Base-by-base conservation (phyloP, 2,113 vertebrate genomes). In the Podiceps cristatus region DNA sequence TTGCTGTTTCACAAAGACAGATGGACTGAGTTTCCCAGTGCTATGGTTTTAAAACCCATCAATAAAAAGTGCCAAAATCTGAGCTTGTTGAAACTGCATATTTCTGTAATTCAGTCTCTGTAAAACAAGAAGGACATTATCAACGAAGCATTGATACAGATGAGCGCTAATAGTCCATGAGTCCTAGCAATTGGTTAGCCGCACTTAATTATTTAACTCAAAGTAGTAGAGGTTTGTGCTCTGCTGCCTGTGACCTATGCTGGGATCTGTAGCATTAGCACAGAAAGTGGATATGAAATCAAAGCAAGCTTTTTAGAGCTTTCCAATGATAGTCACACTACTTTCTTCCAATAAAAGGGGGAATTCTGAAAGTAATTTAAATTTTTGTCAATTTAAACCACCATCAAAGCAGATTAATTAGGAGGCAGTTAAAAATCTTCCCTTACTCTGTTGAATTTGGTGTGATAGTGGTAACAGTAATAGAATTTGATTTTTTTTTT, bases 321-420 rank as follows among this genome's bases (percentile, higher is more conserved):
- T 88, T 80, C 31, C 67, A n/a, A 2, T 49, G 49, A 40, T 62
- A 78, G 25, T 67, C 33, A 44, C 5, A 2, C 11, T 72, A 19
- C 8, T 79, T 58, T 44, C 64, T 93, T 50, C 45, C 53, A 33
- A 4, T 59, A 20, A 72, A n/a, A 10, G 11, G 18, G 18, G 40
- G 19, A 64, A 93, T 62, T 94, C 50, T 10, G 31, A n/a, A 83
- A 80, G 59, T 66, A 52, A 62, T 80, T 93, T 75, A 49, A n/a
- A n/a, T 33, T 90, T 80, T 64, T 84, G 35, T 47, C 1, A 1
- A 29, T 75, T 64, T 88, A 69, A 93, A 50, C 17, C 9, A 66
- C 13, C 6, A 29, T 88, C 23, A 93, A 94, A 90, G 40, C 42
- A 71, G 37, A 56, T 88, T 80, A 96, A 93, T 93, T 88, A 88